A percentile compares a stretch with the other conserved stretches of the same genome.
Conservation (phyloP, 2,113 vertebrate genomes). For the Trinectes maculatus region DNA sequence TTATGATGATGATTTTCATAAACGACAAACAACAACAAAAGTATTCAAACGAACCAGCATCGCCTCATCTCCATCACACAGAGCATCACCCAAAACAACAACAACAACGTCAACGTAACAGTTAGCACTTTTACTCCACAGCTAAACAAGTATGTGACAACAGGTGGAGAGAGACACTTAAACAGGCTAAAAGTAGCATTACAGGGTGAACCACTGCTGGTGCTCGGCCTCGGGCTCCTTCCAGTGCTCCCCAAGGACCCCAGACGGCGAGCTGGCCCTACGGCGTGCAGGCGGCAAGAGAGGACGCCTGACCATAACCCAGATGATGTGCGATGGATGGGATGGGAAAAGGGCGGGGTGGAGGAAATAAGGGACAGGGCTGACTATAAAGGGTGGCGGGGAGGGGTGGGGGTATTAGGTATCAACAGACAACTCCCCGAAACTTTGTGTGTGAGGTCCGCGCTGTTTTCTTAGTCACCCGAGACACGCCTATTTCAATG, state of each 20-base stretch:
- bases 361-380: constrained; percentile 47
- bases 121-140: constrained; percentile 51
- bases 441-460: constrained; percentile 69
- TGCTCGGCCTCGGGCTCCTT: constrained; percentile 61
- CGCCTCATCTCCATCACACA: background rate
- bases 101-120: constrained; percentile 9
- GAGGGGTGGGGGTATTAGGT: constrained; percentile 62
- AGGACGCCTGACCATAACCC: constrained; percentile 70
- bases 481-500: constrained; percentile 62
- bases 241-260: constrained; percentile 66
- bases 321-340: constrained; percentile 68
- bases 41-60: background rate
- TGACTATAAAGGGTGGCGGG: constrained; percentile 64
- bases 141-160: constrained; percentile 67
- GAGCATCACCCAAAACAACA: constrained; percentile 6
- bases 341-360: constrained; percentile 55
- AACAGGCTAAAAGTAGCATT: constrained; percentile 73
- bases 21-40: too few species aligned
- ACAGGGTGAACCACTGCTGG: constrained; percentile 35
- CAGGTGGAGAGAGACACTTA: constrained; percentile 73
- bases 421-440: constrained; percentile 73
- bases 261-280: constrained; percentile 70
- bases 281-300: constrained; percentile 65
- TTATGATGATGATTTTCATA: background rate
- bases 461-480: constrained; percentile 54